Base-by-base conservation (phyloP, 2,888 invertebrate genomes). In the Micoletzkya japonica region DNA sequence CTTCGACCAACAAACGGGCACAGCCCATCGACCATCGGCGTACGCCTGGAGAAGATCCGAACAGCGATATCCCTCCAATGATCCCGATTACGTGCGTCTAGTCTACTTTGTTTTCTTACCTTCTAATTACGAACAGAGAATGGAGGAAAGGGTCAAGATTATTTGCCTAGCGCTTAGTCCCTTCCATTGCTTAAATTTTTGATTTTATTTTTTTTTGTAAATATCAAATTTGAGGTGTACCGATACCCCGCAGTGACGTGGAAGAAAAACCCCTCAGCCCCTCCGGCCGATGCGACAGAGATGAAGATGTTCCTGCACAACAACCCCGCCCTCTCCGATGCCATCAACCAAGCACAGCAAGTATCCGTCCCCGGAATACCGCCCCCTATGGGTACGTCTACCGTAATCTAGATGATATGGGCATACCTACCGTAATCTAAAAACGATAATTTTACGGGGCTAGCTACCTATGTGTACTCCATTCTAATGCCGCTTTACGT, bases 1-100 rank as follows among this genome's bases (percentile, higher is more conserved):
- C 63, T 82, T 77, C 63, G 85, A 85, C 54, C 78, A 80, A 28
- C 84, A 85, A 63, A 85, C 85, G 26, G 81, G 80, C n/a, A 77
- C 81, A 14, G 80, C 81, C 10, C 83, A 85, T 44, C 74, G 81
- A 0, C 79, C 80, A 17, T 73, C 76, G 10, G 73, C 73, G n/a
- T 74, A 77, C 67, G 74, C 80, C 17, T 77, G 76, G 50, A 73
- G 81, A 4, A 76, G 59, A 24, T 49, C 58, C 3, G 76, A 75
- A n/a, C 81, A 83, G 54, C 73, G 78, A 26, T 74, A 76, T 49
- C 54, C 73, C 1, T 70, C 76, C 7, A 63, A 61, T 24, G 77
- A 81, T 61, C 74, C 77, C 4, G 78, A 76, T 63, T 73, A 76
- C 69, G 82, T 82, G 30, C 56, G 61, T 59, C 17, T 50, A 49